Conservation (phyloP, 2,113 vertebrate genomes). For the Myodes glareolus region DNA sequence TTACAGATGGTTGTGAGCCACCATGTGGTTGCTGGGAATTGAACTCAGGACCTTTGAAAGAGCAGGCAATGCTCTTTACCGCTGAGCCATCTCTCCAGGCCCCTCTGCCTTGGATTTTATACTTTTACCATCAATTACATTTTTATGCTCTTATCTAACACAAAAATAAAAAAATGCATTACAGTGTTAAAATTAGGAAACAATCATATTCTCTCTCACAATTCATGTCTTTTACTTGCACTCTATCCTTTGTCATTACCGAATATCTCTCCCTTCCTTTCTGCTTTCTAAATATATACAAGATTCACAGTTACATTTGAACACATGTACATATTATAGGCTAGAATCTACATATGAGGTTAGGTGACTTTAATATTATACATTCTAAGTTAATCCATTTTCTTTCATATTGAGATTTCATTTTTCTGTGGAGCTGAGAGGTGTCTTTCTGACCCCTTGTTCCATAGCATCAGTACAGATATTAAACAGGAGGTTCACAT, state of each 20-base stretch:
- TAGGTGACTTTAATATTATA: neutral
- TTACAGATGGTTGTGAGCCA: too few species aligned
- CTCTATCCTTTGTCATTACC: neutral
- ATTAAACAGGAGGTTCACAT: neutral
- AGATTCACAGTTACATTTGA: neutral
- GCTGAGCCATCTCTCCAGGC: too few species aligned
- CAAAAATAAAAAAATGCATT: neutral
- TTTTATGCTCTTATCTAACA: neutral
- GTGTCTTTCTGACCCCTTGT: neutral
- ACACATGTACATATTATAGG: too few species aligned
- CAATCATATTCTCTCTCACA: neutral
- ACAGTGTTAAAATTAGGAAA: neutral
- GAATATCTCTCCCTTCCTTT: neutral
- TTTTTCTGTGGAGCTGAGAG: neutral
- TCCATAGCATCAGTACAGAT: neutral
- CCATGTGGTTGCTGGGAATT: too few species aligned
- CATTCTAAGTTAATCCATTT: neutral
- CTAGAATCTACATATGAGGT: neutral
- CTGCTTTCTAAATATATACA: neutral
- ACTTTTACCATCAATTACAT: neutral
- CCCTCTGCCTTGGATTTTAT: neutral
- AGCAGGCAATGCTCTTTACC: too few species aligned
- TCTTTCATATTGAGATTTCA: neutral
- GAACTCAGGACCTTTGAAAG: too few species aligned
- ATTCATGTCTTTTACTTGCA: neutral